Percentiles rank a stretch among this genome's conserved stretches.
Conservation (phyloP, 1,140 invertebrate species). For the Drosophila sechellia region DNA sequence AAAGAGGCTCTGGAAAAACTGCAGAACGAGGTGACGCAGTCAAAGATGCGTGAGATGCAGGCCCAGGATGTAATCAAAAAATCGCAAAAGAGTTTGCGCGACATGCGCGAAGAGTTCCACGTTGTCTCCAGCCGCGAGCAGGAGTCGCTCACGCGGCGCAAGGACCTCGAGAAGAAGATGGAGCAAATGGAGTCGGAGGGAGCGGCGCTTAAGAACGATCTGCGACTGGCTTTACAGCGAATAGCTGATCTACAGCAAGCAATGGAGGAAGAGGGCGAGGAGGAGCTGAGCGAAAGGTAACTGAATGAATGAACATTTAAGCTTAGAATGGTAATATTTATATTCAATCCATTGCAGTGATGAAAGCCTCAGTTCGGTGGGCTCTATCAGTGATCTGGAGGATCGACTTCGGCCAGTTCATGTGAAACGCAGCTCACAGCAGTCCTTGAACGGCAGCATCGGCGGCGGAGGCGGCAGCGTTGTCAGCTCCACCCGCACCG, state of each 20-base stretch:
- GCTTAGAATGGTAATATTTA: background rate
- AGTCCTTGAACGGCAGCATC: conserved; percentile 62
- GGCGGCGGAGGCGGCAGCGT: conserved; percentile 15
- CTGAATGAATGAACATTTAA: background rate
- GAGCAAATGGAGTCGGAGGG: conserved; percentile 89
- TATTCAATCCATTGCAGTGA: conserved; percentile 52
- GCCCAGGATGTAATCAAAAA: conserved; percentile 91
- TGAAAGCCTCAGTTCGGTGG: conserved; percentile 77
- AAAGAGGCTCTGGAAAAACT: conserved; percentile 94
- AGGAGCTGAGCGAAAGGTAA: conserved; percentile 87
- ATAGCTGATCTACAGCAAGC: conserved; percentile 94
- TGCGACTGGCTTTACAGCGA: conserved; percentile 92
- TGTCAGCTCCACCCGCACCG: conserved; percentile 71
- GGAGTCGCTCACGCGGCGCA: conserved; percentile 89
- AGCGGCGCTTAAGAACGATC: conserved; percentile 88
- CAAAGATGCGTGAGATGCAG: conserved; percentile 89
- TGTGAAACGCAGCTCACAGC: conserved; percentile 71
- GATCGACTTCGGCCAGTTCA: conserved; percentile 76
- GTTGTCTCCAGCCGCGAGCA: conserved; percentile 88
- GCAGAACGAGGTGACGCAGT: conserved; percentile 89
- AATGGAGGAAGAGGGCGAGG: conserved; percentile 92
- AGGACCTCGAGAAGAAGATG: conserved; percentile 89
- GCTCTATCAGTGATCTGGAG: conserved; percentile 78
- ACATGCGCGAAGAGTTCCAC: conserved; percentile 90
- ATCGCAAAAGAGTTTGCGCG: conserved; percentile 88